Conservation (phyloP, 2,888 invertebrate species). For the Agelastica alni region DNA sequence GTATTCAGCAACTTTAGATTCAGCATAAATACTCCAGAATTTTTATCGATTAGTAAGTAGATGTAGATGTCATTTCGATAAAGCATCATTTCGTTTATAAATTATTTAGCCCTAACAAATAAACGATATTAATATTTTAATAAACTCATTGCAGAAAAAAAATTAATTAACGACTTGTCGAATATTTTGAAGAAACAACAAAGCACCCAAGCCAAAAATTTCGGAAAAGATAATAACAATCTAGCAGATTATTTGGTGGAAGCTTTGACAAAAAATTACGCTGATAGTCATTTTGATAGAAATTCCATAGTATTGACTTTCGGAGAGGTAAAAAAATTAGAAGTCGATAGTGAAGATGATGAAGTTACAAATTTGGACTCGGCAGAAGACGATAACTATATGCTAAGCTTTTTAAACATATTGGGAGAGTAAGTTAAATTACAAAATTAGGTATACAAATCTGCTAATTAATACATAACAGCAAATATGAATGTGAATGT, state of each 20-base stretch:
- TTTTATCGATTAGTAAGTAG: too few species aligned
- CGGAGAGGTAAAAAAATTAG: conserved; percentile 17
- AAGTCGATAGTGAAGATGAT: conserved; percentile 8
- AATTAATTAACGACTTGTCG: neutral
- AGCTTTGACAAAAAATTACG: neutral
- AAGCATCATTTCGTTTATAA: too few species aligned
- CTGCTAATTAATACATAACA: too few species aligned
- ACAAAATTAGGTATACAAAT: neutral
- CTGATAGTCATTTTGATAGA: conserved; percentile 34
- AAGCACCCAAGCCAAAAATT: neutral
- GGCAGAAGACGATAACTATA: conserved; percentile 7
- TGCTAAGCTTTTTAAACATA: conserved; percentile 19
- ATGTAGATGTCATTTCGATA: too few species aligned
- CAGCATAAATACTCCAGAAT: too few species aligned
- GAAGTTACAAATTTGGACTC: conserved; percentile 15
- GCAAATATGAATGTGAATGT: too few species aligned
- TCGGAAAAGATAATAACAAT: too few species aligned
- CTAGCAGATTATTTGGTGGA: neutral
- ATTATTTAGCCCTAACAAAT: too few species aligned
- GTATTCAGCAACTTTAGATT: too few species aligned
- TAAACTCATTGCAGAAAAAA: neutral
- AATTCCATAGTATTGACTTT: conserved; percentile 38
- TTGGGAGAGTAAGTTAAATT: conserved; percentile 29
- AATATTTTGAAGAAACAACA: neutral
- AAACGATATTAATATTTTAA: neutral